Base-by-base conservation (phyloP, 2,113 vertebrate genomes). In the Salvelinus alpinus region DNA sequence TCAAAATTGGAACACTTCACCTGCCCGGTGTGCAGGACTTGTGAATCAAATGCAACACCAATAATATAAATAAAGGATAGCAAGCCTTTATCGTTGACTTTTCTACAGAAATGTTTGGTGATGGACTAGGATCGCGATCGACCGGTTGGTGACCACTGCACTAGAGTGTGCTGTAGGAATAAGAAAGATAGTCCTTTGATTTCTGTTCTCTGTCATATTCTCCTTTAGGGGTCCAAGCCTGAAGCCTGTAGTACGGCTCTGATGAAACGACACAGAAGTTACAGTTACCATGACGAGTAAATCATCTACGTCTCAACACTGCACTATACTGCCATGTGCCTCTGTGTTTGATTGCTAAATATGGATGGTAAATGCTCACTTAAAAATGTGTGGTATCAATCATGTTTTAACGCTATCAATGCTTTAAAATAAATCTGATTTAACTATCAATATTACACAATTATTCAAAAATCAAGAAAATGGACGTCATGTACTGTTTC, bases 151-250 rank as follows among this genome's bases (percentile, higher is more conserved):
- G 29, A 31, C 29, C 5, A 31, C 29, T 31, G 31, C 5, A 6
- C 31, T 6, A 34, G 5, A 34, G 31, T 34, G 31, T 34, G 31
- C 59, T 22, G 20, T 62, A 22, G n/a, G 18, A 16, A 62, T 4
- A 22, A 62, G 59, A 7, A 22, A 38, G 3, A 8, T 16, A 3
- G 14, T 51, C 51, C 51, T 54, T n/a, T 62, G 59, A 62, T 8
- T 62, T 62, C n/a, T 8, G 8, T 22, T 24, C 6, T 62, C 18
- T 62, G 5, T 44, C 38, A 11, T 11, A 44, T 3, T 22, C 59
- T 62, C 13, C 65, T 79, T n/a, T 76, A 96, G 95, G 95, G 94
- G 0, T 0, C 79, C 1, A 93, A 93, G 71, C 89, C 94, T 1
- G 9, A 31, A 0, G 84, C 83, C 62, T 96, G 95, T 59, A 87